Conservation (phyloP, 1,140 invertebrate genomes). For the Ctenoplectra terminalis region DNA sequence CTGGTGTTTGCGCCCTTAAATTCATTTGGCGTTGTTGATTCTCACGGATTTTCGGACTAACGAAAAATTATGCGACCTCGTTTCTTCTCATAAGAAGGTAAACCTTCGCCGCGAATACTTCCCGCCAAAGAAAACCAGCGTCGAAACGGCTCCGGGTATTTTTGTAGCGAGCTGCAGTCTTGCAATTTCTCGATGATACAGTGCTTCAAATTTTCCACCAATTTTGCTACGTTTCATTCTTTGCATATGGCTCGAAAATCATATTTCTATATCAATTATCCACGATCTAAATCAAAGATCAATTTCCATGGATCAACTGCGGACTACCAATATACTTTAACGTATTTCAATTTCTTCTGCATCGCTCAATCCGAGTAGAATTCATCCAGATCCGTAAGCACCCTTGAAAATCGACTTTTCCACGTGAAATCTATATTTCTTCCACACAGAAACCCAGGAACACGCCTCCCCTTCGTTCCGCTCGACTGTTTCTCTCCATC, state of each 20-base stretch:
- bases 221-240: no score
- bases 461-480: no score
- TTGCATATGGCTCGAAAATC: no score
- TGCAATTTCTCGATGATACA: background rate
- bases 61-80: conserved; percentile 16
- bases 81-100: conserved; percentile 16
- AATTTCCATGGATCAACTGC: no score
- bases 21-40: conserved; percentile 26
- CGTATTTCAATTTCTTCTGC: conserved; percentile 8
- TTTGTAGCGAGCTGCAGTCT: background rate
- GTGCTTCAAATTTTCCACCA: background rate
- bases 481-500: background rate
- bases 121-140: background rate
- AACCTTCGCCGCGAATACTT: background rate
- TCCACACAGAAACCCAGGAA: background rate
- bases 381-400: background rate
- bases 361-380: background rate
- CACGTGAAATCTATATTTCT: background rate
- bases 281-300: no score
- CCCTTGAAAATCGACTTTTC: background rate
- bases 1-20: background rate
- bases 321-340: no score
- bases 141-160: background rate
- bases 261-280: no score
- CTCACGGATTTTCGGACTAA: background rate